Base-by-base conservation (phyloP, 2,888 invertebrate genomes). In the Alloscopus bannaensis region DNA sequence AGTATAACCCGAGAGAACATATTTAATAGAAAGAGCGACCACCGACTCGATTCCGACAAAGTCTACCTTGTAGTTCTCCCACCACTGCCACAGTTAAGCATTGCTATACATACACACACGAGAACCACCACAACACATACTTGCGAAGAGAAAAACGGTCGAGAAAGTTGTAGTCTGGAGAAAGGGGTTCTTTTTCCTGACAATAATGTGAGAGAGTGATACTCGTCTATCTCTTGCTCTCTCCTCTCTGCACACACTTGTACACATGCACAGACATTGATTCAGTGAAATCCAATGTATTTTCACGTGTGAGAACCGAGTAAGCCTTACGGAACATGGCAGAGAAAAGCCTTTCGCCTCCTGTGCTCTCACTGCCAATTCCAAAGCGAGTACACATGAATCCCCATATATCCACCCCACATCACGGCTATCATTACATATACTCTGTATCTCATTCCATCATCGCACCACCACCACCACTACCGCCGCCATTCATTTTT, bases 91-190 rank as follows among this genome's bases (percentile, higher is more conserved):
- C 36, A 36, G 36, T 36, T 16, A 16, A 45, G n/a, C 45, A 45
- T 11, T 45, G 45, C 45, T 45, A 45, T 45, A 18, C 45, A 45
- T 45, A 36, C 13, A 3, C 45, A 4, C 45, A 45, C 16, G 3
- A 50, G 2, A 65, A 45, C 8, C 45, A 45, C 16, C 3, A 50
- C n/a, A 65, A 45, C 8, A 45, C 4, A 45, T 45, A 16, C 45
- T 45, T 45, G 45, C n/a, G n/a, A 45, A 45, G 45, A 45, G n/a
- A 16, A 45, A 47, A 72, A 68, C 31, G 45, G 42, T 65, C 73
- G 73, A 73, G 73, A 73, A 73, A 73, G 73, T 57, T 71, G 47
- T 11, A 50, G 72, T 50, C 55, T 62, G 62, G 72, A 72, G 73
- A 73, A 73, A 73, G 65, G 62, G 64, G 65, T 73, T 73, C 60